Percentiles rank a stretch among this genome's conserved stretches.
Conservation (phyloP, 2,888 invertebrate genomes). For the Troides helena region DNA sequence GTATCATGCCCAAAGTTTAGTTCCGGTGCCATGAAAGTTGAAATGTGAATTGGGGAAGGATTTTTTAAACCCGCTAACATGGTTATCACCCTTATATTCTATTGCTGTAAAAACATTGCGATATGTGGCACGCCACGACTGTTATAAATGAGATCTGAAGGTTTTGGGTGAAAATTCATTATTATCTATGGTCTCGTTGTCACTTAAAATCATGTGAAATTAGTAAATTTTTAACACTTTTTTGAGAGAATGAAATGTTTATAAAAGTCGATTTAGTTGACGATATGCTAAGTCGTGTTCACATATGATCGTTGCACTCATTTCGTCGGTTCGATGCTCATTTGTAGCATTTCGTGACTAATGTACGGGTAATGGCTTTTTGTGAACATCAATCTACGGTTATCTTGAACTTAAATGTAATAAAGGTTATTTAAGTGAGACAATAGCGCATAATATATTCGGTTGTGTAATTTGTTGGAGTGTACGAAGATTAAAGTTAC, state of each 20-base stretch:
- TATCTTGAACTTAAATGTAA: conserved; percentile 27
- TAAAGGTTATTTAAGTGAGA: conserved; percentile 24
- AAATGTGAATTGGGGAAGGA: too few species aligned
- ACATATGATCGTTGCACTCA: conserved; percentile 50
- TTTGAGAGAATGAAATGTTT: not conserved
- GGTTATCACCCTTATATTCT: too few species aligned
- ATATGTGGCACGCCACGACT: too few species aligned
- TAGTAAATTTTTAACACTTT: too few species aligned
- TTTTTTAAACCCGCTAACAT: too few species aligned
- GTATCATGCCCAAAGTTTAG: too few species aligned
- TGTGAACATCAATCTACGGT: conserved; percentile 29
- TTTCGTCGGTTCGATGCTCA: conserved; percentile 41
- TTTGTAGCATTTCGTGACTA: conserved; percentile 45
- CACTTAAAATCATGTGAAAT: too few species aligned
- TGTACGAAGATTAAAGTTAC: not conserved
- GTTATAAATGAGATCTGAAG: too few species aligned
- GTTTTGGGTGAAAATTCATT: too few species aligned
- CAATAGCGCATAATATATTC: conserved; percentile 14
- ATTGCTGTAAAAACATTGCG: too few species aligned
- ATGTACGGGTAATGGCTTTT: conserved; percentile 32
- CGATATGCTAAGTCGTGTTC: conserved; percentile 30
- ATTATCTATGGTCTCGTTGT: too few species aligned
- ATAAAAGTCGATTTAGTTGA: not conserved
- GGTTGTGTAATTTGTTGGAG: conserved; percentile 16
- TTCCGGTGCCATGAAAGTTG: too few species aligned